phyloP scores from a whole-genome alignment of 2,797 vertebrate species.

The Channallabes apus region DNA sequence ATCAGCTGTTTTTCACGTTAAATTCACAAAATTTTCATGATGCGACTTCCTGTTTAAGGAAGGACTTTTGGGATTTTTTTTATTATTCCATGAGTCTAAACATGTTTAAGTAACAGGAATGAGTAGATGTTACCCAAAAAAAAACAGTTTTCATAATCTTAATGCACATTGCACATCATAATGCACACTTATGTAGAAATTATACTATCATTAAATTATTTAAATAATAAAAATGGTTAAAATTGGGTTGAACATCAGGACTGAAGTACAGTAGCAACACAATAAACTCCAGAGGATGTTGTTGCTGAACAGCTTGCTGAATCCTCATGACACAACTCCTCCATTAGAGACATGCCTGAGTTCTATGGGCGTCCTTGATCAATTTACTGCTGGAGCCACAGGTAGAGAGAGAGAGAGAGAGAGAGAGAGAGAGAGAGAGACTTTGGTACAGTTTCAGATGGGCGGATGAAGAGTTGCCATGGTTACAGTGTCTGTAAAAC shows the following conservation, averaged over 20 bases:
- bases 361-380: background rate
- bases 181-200: background rate
- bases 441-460: background rate
- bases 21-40: background rate
- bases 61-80: background rate
- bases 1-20: background rate
- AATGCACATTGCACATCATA: background rate
- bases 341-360: background rate
- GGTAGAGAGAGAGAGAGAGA: constrained; percentile 15
- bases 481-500: constrained; percentile 27
- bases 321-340: background rate
- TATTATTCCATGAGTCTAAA: background rate
- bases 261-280: background rate
- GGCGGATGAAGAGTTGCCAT: constrained; percentile 18
- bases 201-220: background rate
- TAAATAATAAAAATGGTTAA: background rate
- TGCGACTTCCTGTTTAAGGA: no score
- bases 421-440: background rate
- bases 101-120: background rate
- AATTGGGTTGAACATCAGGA: background rate
- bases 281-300: background rate
- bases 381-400: constrained; percentile 24
- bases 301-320: background rate
- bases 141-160: background rate
- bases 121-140: background rate